Evolutionary conservation across 2,797 vertebrate genomes (phyloP).

Genomic region (Aulostomus chinensis): DNA sequence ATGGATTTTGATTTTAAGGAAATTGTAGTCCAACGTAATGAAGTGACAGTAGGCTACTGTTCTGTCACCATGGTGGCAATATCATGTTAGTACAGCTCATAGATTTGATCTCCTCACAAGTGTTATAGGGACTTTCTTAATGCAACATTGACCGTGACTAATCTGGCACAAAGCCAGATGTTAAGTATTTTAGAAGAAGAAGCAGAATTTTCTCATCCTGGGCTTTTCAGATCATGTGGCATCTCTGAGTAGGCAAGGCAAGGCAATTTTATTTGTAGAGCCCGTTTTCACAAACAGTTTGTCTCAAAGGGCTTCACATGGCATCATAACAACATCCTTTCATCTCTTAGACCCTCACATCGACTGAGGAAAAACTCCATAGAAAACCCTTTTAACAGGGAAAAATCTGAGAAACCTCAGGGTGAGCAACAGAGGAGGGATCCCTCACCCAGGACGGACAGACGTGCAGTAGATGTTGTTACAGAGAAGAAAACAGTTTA

Average conservation of each 20-base stretch:
- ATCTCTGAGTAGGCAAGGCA: constrained; percentile 44
- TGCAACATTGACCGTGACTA: constrained; percentile 76
- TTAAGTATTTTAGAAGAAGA: constrained; percentile 79
- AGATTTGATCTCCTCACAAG: constrained; percentile 59
- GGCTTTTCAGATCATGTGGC: constrained; percentile 73
- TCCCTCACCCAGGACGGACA: too few relatives aligned
- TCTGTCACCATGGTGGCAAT: constrained; percentile 59
- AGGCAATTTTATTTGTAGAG: too few relatives aligned
- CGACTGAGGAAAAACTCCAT: too few relatives aligned
- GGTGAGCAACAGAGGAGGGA: too few relatives aligned
- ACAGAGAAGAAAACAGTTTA: too few relatives aligned
- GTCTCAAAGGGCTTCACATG: too few relatives aligned
- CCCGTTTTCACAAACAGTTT: too few relatives aligned
- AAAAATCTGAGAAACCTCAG: too few relatives aligned
- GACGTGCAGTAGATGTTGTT: too few relatives aligned
- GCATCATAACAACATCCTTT: too few relatives aligned
- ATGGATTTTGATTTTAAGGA: constrained; percentile 1
- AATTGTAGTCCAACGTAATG: constrained; percentile 67
- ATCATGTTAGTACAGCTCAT: constrained; percentile 72
- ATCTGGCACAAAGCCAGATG: constrained; percentile 74
- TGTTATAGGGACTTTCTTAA: constrained; percentile 72
- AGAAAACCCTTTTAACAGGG: too few relatives aligned
- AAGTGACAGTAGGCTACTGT: constrained; percentile 55
- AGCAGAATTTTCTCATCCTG: constrained; percentile 67
- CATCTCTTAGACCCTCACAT: too few relatives aligned